phyloP scores from a whole-genome alignment of 1,140 invertebrate genomes.

The Lucilia sericata region DNA sequence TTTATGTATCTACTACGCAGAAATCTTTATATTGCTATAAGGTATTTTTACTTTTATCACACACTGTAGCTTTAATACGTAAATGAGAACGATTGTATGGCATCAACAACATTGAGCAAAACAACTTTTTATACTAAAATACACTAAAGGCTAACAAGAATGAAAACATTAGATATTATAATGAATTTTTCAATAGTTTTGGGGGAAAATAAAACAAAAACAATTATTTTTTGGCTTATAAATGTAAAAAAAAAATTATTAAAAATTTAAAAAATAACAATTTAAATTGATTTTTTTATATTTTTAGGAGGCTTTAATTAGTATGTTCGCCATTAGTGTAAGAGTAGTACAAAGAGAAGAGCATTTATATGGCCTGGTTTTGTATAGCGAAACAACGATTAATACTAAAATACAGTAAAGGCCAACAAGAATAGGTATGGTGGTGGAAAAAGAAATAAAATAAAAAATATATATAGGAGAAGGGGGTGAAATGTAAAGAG shows the following conservation, averaged over 20 bases:
- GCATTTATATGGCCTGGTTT: conserved; percentile 35
- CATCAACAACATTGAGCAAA: neutral
- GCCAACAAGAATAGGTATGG: neutral
- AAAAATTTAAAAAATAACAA: neutral
- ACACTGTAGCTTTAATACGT: conserved; percentile 5
- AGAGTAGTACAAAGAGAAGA: conserved; percentile 24
- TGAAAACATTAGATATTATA: neutral
- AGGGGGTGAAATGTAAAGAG: too few relatives aligned
- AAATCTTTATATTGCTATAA: neutral
- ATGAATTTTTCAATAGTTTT: neutral
- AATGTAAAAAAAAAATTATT: neutral
- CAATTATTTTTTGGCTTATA: too few relatives aligned
- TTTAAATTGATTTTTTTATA: neutral
- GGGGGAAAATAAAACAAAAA: neutral
- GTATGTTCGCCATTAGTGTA: conserved; percentile 17
- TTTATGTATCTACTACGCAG: too few relatives aligned
- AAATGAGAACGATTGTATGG: conserved; percentile 27
- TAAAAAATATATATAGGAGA: too few relatives aligned
- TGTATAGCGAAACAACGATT: conserved; percentile 10
- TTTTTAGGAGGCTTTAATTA: neutral
- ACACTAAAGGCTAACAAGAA: conserved; percentile 26
- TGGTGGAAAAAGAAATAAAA: too few relatives aligned
- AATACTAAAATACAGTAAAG: conserved; percentile 21
- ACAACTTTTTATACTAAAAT: conserved; percentile 18
- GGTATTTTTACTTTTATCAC: neutral